Conservation (phyloP, 2,888 invertebrate genomes). For the Dryobota labecula region DNA sequence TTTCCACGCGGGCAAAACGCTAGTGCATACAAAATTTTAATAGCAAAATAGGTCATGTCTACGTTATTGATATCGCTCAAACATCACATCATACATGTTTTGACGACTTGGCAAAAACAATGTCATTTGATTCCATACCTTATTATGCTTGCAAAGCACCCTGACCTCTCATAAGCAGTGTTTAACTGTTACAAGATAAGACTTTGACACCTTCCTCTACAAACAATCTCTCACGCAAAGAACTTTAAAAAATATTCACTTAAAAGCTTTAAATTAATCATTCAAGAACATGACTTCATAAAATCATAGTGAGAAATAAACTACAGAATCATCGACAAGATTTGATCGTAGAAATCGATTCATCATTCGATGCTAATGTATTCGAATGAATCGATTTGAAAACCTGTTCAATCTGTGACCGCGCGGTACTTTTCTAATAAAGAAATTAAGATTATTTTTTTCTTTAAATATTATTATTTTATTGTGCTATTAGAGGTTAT, state of each 20-base stretch:
- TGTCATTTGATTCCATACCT: constrained; percentile 22
- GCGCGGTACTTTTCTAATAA: constrained; percentile 69
- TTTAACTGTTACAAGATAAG: constrained; percentile 52
- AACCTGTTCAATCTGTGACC: constrained; percentile 74
- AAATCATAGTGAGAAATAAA: constrained; percentile 59
- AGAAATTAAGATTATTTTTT: constrained; percentile 69
- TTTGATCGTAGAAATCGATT: constrained; percentile 73
- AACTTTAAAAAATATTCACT: constrained; percentile 35
- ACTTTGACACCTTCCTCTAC: constrained; percentile 30
- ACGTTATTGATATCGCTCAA: constrained; percentile 2
- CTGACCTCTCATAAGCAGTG: constrained; percentile 37
- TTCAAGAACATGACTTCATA: constrained; percentile 44
- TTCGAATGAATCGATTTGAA: constrained; percentile 71
- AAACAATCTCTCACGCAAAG: constrained; percentile 13
- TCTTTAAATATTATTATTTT: constrained; percentile 67
- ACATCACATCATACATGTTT: not conserved
- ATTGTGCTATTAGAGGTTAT: constrained; percentile 73
- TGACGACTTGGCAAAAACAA: constrained; percentile 17
- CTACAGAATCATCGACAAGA: constrained; percentile 66
- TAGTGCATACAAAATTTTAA: not conserved
- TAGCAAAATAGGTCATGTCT: constrained; percentile 1
- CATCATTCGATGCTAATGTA: constrained; percentile 80
- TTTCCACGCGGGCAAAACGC: not conserved
- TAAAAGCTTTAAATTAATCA: constrained; percentile 67
- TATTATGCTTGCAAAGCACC: constrained; percentile 27